These are phyloP conservation scores for Pterocles orientalis DNA, from an alignment of 2,113 vertebrate species.

Conservation along the genomic window DNA sequence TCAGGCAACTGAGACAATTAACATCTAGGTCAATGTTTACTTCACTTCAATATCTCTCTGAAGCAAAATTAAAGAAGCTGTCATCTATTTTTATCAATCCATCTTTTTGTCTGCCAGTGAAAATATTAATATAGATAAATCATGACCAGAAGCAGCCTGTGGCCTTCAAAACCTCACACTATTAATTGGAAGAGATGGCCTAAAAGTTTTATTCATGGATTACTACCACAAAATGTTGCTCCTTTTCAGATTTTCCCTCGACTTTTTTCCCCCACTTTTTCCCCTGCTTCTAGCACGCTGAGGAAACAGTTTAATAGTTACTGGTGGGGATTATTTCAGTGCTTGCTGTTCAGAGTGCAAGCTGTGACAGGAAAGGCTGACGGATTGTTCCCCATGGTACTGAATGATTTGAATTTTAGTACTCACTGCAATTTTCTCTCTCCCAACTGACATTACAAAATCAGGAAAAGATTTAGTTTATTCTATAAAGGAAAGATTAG, in stretches of 20 bases:
- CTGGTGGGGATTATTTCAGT: not conserved
- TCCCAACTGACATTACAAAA: not conserved
- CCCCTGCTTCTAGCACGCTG: not conserved
- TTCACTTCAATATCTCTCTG: not conserved
- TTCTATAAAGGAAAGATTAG: not conserved
- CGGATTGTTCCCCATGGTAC: not conserved
- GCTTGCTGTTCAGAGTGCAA: not conserved
- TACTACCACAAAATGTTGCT: not conserved
- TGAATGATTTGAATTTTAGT: not conserved
- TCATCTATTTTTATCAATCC: not conserved
- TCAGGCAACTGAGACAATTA: not conserved
- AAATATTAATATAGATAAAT: not conserved
- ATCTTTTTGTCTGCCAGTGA: not conserved
- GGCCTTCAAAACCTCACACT: not conserved
- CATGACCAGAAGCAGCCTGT: not conserved
- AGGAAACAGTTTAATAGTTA: not conserved
- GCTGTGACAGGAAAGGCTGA: not conserved
- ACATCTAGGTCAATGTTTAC: not conserved
- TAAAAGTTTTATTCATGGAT: not conserved
- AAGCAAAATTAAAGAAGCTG: not conserved
- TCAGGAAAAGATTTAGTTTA: not conserved
- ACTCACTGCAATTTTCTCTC: not conserved
- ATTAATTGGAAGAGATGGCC: not conserved
- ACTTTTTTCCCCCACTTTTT: accelerated
- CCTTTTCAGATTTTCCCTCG: not conserved